Conservation (phyloP, 2,888 invertebrate genomes). For the Heliconius charithonia region DNA sequence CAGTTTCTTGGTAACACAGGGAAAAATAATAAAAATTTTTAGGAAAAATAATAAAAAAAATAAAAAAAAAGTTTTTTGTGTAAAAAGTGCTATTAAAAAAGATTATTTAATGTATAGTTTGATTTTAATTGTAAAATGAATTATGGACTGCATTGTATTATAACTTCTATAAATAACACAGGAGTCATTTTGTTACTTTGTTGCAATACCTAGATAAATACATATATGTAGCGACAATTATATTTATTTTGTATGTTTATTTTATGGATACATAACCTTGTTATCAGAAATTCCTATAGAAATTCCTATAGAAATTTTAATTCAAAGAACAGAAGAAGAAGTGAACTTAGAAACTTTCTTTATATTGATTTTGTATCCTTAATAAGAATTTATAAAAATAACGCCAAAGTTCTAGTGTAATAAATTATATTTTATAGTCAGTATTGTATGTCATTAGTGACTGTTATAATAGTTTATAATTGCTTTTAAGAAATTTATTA, state of each 20-base stretch:
- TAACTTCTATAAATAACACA: neutral
- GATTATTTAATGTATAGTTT: neutral
- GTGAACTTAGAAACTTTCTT: neutral
- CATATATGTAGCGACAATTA: neutral
- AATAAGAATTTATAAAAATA: constrained; percentile 32
- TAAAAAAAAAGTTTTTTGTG: neutral
- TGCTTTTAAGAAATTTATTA: no score
- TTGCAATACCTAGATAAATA: constrained; percentile 7
- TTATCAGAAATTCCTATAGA: neutral
- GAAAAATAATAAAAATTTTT: neutral
- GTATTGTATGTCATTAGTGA: neutral
- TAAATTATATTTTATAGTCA: constrained; percentile 1
- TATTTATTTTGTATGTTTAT: neutral
- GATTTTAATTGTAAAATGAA: neutral
- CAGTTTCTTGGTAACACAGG: neutral
- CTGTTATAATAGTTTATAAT: neutral
- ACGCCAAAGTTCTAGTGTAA: constrained; percentile 45
- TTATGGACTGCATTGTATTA: neutral
- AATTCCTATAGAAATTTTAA: no score
- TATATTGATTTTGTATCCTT: neutral
- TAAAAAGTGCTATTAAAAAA: neutral
- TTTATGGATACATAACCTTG: neutral
- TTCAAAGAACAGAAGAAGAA: neutral
- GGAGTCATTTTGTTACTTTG: neutral
- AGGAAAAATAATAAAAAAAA: no score